Evolutionary conservation across 2,797 vertebrate genomes (phyloP), one percentile per base, ranked within the genome.

Genomic region (Alca torda): DNA sequence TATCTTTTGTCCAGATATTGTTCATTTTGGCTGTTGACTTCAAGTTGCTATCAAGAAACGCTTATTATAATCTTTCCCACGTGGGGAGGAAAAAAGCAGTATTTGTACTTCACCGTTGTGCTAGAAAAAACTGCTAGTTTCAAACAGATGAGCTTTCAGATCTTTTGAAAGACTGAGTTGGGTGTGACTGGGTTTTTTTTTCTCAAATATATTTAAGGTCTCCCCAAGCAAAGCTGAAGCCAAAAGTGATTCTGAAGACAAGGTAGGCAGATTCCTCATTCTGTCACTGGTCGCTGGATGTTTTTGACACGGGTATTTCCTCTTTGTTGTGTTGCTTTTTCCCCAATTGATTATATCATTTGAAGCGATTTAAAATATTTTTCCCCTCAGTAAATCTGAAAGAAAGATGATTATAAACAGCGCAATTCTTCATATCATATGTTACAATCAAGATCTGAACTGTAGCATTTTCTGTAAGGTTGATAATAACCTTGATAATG

Each of bases 161-260:
- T 26, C 15, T 82, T 86, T 50, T 82, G 56, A 60, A 90, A 75
- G 50, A 41, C 18, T 74, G 50, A 35, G 16, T 12, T 68, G 19
- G 11, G 26, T 57, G 24, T 94, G 82, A 91, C 65, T 91, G 7
- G 18, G 37, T 19, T 28, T 68, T 46, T 26, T 91, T 87, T 95
- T 87, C 65, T 97, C 60, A 30, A 94, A 93, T 75, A 90, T 7
- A 17, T 95, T 96, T 76, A 98, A 99, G 99, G 99, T 99, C 76
- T 98, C 98, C 48, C 97, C 99, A 84, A 98, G 98, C 97, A 99
- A 99, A 98, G 95, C 98, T 61, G 98, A 98, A 86, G 93, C 98
- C 91, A 98, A 99, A 77, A 98, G 98, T 96, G 98, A 98, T 57
- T 82, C 98, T 60, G 99, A 99, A 97, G 99, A 99, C 56, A 98